A percentile compares a stretch with the other conserved stretches of the same genome.
phyloP scores from a whole-genome alignment of 2,797 vertebrate species.

The Brachyalestes nurse region DNA sequence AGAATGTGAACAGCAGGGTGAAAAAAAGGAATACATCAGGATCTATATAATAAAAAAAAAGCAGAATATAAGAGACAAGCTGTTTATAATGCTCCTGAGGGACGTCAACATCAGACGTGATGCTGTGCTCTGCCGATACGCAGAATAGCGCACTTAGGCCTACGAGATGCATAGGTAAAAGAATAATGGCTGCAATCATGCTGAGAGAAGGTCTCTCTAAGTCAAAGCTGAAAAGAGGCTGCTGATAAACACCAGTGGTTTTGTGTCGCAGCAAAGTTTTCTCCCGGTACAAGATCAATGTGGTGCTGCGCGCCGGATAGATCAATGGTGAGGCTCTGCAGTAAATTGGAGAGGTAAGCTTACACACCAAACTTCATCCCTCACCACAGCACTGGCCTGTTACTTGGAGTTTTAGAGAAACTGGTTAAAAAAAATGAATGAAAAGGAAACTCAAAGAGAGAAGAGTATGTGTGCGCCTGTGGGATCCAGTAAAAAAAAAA shows the following conservation, averaged over 20 bases:
- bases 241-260: background rate
- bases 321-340: constrained; percentile 33
- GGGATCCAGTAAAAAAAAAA: no score
- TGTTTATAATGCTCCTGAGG: background rate
- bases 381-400: background rate
- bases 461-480: background rate
- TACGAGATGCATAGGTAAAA: background rate
- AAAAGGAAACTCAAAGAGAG: background rate
- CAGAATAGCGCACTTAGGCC: background rate
- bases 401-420: background rate
- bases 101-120: background rate
- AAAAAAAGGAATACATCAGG: background rate
- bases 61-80: background rate
- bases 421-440: no score
- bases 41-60: background rate
- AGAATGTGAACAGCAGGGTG: background rate
- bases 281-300: constrained; percentile 29
- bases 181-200: background rate
- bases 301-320: background rate
- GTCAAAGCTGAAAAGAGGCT: constrained; percentile 27
- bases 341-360: constrained; percentile 13
- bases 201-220: constrained; percentile 8
- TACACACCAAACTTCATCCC: background rate
- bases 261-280: constrained; percentile 34
- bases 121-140: background rate